These are phyloP conservation scores for Sparus aurata DNA, from an alignment of 2,797 vertebrate species.

Conservation along the genomic window DNA sequence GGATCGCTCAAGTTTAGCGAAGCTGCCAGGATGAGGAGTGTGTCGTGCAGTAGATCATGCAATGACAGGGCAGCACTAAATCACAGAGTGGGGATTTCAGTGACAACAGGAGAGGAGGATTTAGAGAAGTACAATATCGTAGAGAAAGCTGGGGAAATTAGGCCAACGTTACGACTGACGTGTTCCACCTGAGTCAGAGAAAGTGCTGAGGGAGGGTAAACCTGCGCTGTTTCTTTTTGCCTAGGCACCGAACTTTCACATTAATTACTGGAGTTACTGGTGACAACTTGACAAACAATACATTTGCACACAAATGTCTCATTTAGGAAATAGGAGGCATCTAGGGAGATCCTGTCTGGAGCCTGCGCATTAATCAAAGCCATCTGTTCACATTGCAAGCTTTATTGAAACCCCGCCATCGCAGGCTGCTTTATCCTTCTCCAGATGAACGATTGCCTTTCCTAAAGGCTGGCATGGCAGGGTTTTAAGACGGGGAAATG, in stretches of 20 bases:
- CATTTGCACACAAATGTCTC: slow-evolving; percentile 82
- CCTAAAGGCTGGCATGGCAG: slow-evolving; percentile 56
- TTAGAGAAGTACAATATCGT: slow-evolving; percentile 2
- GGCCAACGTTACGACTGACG: background rate
- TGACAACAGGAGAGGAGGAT: slow-evolving; percentile 8
- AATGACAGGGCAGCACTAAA: slow-evolving; percentile 39
- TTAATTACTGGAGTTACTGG: slow-evolving; percentile 59
- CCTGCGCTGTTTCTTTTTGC: slow-evolving; percentile 4
- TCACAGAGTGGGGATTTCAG: slow-evolving; percentile 19
- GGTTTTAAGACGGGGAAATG: slow-evolving; percentile 52
- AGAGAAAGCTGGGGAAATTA: slow-evolving; percentile 22
- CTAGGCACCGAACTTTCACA: slow-evolving; percentile 47
- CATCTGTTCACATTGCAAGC: slow-evolving; percentile 82
- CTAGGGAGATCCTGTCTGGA: slow-evolving; percentile 74
- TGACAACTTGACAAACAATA: slow-evolving; percentile 78
- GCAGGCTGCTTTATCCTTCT: slow-evolving; percentile 75
- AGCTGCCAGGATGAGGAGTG: slow-evolving; percentile 31
- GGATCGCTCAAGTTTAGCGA: slow-evolving; percentile 47
- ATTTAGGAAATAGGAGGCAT: slow-evolving; percentile 76
- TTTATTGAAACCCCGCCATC: slow-evolving; percentile 80
- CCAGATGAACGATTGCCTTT: slow-evolving; percentile 77
- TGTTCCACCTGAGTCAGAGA: slow-evolving; percentile 19
- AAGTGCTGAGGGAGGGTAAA: slow-evolving; percentile 8
- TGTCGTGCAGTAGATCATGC: slow-evolving; percentile 16
- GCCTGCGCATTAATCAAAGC: slow-evolving; percentile 78